Evolutionary conservation across 2,888 invertebrate genomes (phyloP), one percentile per base, ranked within the genome.

Genomic region (Panzeria rudis): DNA sequence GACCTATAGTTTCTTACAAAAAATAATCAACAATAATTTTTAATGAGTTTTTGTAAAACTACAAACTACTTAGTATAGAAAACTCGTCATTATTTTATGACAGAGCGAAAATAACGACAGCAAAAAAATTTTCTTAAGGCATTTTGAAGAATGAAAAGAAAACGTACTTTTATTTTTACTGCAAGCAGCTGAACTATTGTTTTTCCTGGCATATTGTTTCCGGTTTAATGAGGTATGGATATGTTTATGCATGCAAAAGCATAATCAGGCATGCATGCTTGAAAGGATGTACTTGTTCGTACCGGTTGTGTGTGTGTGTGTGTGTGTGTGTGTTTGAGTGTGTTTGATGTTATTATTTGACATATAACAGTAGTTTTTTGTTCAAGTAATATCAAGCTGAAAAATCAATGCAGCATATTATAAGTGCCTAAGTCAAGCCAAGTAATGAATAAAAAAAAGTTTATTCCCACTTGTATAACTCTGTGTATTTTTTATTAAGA

Each of bases 381-480:
- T 59, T 41, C 7, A 25, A 66, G 38, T 66, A 75, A 79, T 79
- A 75, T 79, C 52, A 82, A 82, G 85, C 79, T 85, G 85, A 85
- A 85, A 85, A 85, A 85, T 85, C 85, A 85, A 85, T 85, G 85
- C 85, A 82, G 85, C 82, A 79, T 85, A 79, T 79, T 77, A 82
- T 75, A 79, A 85, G 81, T 68, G 78, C 56, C 73, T 82, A 79
- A 82, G 73, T 78, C 73, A 82, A 82, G 84, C 77, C 76, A 72
- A 77, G 71, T 76, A 77, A 72, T 77, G 76, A 72, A 81, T 80
- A 76, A 72, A 72, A 81, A 81, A 71, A 84, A 59, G 44, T 52
- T 77, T 62, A 72, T 25, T 20, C 29, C 7, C 1, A 15, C 29
- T 29, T 68, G 5, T 23, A 11, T 44, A 29, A 59, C 15, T 44